Percentiles rank a stretch among this genome's conserved stretches.
Conservation (phyloP, 2,113 vertebrate species). For the Phrynosoma platyrhinos region DNA sequence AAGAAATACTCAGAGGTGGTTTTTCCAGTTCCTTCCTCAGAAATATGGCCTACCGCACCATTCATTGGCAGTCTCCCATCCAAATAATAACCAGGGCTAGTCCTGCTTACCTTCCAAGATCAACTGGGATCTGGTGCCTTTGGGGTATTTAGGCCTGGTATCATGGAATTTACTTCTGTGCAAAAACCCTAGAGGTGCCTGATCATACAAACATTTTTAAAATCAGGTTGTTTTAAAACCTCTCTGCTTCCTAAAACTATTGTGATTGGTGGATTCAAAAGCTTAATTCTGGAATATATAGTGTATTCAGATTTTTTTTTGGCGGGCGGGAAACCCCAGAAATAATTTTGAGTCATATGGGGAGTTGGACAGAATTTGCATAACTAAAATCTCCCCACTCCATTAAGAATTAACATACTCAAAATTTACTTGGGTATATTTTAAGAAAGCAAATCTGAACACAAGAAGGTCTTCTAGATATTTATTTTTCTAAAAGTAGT, state of each 20-base stretch:
- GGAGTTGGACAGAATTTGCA: background rate
- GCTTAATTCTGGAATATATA: background rate
- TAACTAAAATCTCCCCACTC: background rate
- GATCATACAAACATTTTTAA: background rate
- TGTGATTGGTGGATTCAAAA: background rate
- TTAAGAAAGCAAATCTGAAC: background rate
- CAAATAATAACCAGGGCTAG: too few species aligned
- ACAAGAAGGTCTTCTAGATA: background rate
- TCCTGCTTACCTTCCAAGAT: too few species aligned
- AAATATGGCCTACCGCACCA: too few species aligned
- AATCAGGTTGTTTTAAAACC: background rate
- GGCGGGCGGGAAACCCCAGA: background rate
- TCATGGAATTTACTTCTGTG: background rate
- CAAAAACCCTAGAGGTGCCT: too few species aligned
- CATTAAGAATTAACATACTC: slow-evolving; percentile 23
- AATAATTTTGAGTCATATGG: background rate
- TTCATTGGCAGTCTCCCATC: too few species aligned
- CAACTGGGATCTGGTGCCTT: too few species aligned
- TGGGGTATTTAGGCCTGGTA: too few species aligned
- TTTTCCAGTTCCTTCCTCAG: too few species aligned
- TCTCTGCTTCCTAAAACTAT: background rate
- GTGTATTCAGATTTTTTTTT: background rate
- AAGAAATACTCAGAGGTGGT: too few species aligned
- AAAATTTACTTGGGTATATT: slow-evolving; percentile 29
- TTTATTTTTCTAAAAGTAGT: background rate